phyloP scores from a whole-genome alignment of 2,113 vertebrate species.

The Psittacus erithacus region DNA sequence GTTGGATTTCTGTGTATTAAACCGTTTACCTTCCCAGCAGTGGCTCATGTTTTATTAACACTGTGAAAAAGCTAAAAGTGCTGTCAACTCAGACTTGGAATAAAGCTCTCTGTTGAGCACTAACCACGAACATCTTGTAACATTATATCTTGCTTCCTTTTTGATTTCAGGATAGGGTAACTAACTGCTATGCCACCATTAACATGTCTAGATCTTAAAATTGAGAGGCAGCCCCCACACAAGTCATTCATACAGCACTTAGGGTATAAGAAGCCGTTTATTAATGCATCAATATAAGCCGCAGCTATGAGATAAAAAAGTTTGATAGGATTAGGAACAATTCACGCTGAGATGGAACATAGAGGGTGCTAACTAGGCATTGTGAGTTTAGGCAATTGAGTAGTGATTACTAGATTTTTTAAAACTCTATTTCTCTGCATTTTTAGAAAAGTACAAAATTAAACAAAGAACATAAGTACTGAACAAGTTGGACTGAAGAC shows the following conservation, averaged over 20 bases:
- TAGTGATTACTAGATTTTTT: slow-evolving; percentile 44
- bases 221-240: not conserved
- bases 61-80: not conserved
- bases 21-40: not conserved
- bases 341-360: slow-evolving; percentile 40
- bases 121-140: not conserved
- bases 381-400: slow-evolving; percentile 51
- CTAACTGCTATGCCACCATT: not conserved
- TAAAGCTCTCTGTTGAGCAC: not conserved
- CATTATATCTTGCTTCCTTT: not conserved
- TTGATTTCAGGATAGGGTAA: not conserved
- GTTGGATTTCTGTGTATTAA: not conserved
- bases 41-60: not conserved
- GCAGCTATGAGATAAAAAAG: slow-evolving; percentile 50
- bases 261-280: slow-evolving; percentile 27
- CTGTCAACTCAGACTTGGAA: not conserved
- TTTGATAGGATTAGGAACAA: slow-evolving; percentile 26
- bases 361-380: slow-evolving; percentile 55
- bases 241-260: not conserved
- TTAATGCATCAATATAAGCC: slow-evolving; percentile 57
- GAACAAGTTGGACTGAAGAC: not conserved
- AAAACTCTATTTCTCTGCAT: slow-evolving; percentile 41
- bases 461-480: not conserved
- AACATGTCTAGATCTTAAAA: not conserved
- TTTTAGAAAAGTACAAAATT: slow-evolving; percentile 45